Conservation (phyloP, 2,888 invertebrate species). For the Carterocephalus palaemon region DNA sequence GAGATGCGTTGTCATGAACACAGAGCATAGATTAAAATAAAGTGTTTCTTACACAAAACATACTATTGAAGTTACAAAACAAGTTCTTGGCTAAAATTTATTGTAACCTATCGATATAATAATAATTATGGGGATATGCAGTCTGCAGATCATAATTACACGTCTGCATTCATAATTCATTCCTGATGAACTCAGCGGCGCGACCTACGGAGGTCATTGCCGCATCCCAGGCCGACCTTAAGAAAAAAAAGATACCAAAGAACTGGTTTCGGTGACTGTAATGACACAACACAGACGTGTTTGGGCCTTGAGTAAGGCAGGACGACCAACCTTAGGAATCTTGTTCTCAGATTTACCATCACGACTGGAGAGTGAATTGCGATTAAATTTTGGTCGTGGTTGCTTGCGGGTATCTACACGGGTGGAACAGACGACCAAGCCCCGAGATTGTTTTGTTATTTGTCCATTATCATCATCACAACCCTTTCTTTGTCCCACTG, state of each 20-base stretch:
- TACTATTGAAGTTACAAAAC: background rate
- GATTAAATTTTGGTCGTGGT: no score
- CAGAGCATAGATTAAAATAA: constrained; percentile 5
- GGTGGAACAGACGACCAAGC: no score
- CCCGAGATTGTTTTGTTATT: no score
- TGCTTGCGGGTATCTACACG: no score
- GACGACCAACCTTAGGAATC: no score
- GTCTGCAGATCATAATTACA: no score
- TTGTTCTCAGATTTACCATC: no score
- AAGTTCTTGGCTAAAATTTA: no score
- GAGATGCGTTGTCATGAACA: constrained; percentile 2
- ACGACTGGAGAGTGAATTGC: no score
- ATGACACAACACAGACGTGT: background rate
- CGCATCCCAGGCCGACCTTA: constrained; percentile 25
- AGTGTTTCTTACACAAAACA: constrained; percentile 10
- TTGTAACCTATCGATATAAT: background rate
- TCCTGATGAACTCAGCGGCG: background rate
- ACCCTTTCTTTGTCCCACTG: no score
- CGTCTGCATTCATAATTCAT: background rate
- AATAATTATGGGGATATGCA: background rate
- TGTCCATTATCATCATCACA: no score
- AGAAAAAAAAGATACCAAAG: constrained; percentile 9
- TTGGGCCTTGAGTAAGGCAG: constrained; percentile 1
- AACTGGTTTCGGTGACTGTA: constrained; percentile 11
- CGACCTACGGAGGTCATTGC: constrained; percentile 30